Percentiles rank a stretch among this genome's conserved stretches.
Evolutionary conservation across 1,140 invertebrate genomes (phyloP).

Genomic region (Ceratina calcarata): DNA sequence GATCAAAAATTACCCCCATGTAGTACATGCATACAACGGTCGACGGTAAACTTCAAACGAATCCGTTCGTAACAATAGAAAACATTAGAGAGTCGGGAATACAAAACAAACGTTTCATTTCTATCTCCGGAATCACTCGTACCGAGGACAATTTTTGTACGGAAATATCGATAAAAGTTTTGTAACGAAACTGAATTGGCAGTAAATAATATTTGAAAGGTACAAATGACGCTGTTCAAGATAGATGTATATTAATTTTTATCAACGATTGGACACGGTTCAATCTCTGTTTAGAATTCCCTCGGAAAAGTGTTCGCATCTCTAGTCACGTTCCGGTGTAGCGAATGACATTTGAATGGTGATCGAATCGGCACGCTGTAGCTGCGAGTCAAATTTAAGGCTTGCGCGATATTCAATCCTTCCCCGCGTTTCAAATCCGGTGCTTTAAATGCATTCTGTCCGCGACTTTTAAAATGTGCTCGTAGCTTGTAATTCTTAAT

Average conservation of each 20-base stretch:
- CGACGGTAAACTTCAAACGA: background rate
- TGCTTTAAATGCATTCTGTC: slow-evolving; percentile 34
- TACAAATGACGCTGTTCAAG: too few species aligned
- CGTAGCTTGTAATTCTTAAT: too few species aligned
- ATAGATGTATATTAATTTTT: background rate
- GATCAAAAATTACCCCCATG: slow-evolving; percentile 15
- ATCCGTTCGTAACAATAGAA: background rate
- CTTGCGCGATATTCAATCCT: background rate
- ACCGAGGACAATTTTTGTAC: too few species aligned
- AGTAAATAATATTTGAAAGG: too few species aligned
- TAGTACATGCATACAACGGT: background rate
- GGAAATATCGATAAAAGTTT: background rate
- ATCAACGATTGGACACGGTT: slow-evolving; percentile 14
- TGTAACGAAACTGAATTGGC: background rate
- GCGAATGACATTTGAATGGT: slow-evolving; percentile 28
- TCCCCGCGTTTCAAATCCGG: slow-evolving; percentile 1
- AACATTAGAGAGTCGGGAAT: background rate
- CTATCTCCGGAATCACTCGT: background rate
- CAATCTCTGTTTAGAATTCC: slow-evolving; percentile 40
- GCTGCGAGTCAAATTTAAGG: slow-evolving; percentile 21
- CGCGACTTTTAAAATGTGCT: background rate
- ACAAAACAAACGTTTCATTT: too few species aligned
- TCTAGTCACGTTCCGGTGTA: slow-evolving; percentile 29
- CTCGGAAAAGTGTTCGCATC: slow-evolving; percentile 4
- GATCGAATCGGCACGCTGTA: slow-evolving; percentile 35